Evolutionary conservation across 35 echinoderm and acorn worm genomes (phyloP).

Genomic region (Acanthaster planci): DNA sequence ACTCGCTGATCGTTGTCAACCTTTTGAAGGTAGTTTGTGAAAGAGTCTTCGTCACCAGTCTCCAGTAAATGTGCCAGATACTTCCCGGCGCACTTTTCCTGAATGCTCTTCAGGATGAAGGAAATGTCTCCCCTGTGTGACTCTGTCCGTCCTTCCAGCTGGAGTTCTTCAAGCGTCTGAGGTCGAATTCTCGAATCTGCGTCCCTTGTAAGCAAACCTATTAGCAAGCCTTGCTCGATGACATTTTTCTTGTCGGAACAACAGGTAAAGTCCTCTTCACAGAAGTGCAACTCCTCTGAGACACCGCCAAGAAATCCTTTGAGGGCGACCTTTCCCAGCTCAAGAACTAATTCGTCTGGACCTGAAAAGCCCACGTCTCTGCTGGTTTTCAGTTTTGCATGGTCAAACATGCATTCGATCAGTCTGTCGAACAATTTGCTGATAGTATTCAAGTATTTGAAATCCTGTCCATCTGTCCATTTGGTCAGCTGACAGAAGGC

Average conservation of each 20-base stretch:
- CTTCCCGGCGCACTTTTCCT: conserved; percentile 50
- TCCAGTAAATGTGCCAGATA: conserved; percentile 40
- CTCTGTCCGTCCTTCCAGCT: neutral
- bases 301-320: conserved; percentile 19
- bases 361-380: no score
- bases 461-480: conserved; percentile 55
- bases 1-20: conserved; percentile 35
- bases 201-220: conserved; percentile 35
- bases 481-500: conserved; percentile 39
- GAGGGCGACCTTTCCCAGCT: conserved; percentile 40
- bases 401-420: no score
- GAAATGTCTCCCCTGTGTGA: neutral
- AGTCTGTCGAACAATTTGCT: conserved; percentile 10
- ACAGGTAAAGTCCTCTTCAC: conserved; percentile 20
- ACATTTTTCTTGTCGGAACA: neutral
- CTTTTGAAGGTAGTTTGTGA: neutral
- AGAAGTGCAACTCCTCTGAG: conserved; percentile 46
- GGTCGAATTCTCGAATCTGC: conserved; percentile 18
- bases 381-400: no score
- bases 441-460: conserved; percentile 38
- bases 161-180: neutral
- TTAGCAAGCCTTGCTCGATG: conserved; percentile 19
- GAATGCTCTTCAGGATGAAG: conserved; percentile 46
- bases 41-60: conserved; percentile 8
- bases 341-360: conserved; percentile 1